These are phyloP conservation scores for Hydropotes inermis DNA, from an alignment of 2,113 vertebrate species.

Conservation along the genomic window DNA sequence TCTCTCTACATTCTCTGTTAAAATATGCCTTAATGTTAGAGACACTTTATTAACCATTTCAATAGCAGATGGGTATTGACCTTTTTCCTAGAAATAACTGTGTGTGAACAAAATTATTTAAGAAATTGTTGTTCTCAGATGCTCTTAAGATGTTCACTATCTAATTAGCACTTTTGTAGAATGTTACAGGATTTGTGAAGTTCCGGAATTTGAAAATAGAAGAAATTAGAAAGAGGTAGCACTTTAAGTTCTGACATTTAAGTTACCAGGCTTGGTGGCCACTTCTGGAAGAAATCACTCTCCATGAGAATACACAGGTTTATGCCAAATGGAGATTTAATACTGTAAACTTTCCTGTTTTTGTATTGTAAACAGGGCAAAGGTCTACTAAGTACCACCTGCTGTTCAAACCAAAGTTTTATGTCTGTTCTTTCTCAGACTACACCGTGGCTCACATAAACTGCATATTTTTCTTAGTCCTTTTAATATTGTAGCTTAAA, in stretches of 20 bases:
- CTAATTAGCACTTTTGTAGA: neutral
- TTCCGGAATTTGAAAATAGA: neutral
- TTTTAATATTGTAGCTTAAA: constrained; percentile 1
- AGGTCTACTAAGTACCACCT: neutral
- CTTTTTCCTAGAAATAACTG: neutral
- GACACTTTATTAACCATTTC: neutral
- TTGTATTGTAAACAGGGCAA: neutral
- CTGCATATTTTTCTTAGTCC: neutral
- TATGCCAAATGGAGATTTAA: neutral
- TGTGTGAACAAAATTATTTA: neutral
- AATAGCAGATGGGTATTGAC: neutral
- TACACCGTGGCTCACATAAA: neutral
- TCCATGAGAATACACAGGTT: neutral
- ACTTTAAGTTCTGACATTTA: neutral
- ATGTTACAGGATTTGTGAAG: neutral
- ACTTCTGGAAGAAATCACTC: neutral
- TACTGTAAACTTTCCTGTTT: neutral
- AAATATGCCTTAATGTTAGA: neutral
- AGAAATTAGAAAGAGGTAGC: neutral
- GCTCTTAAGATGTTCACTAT: neutral
- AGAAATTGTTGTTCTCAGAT: neutral
- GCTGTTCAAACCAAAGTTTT: neutral
- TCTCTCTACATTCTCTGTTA: neutral
- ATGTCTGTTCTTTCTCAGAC: neutral
- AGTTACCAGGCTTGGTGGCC: no score